Evolutionary conservation across 2,797 vertebrate genomes (phyloP).

Genomic region (Euthynnus affinis): DNA sequence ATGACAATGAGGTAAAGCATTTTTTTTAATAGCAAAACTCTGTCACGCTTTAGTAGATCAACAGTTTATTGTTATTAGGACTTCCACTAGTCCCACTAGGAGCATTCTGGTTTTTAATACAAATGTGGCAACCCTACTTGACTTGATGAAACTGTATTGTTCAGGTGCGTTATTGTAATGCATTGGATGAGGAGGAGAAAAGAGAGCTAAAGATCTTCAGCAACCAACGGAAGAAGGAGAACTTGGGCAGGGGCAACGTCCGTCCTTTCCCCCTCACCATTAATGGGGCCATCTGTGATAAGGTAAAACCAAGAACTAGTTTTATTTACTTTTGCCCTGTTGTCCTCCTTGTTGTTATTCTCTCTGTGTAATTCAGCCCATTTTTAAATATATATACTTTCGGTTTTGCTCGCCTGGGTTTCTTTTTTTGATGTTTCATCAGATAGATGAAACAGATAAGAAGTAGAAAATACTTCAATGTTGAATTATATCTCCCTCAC

Average conservation of each 20-base stretch:
- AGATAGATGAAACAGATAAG: conserved; percentile 23
- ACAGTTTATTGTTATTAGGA: neutral
- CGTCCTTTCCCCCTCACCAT: conserved; percentile 95
- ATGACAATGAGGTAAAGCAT: conserved; percentile 96
- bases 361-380: conserved; percentile 8
- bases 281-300: conserved; percentile 94
- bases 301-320: conserved; percentile 83
- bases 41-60: neutral
- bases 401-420: neutral
- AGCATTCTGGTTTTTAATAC: neutral
- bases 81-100: no score
- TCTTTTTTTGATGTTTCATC: conserved; percentile 26
- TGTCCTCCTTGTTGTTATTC: neutral
- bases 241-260: conserved; percentile 94
- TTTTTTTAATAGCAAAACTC: neutral
- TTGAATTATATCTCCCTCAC: neutral
- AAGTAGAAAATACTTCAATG: conserved; percentile 30
- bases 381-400: neutral
- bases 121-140: neutral
- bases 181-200: conserved; percentile 96
- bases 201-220: conserved; percentile 97
- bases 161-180: conserved; percentile 91
- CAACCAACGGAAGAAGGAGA: conserved; percentile 97
- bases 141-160: conserved; percentile 24
- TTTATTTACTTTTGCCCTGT: neutral